Base-by-base conservation (phyloP, 2,888 invertebrate genomes). In the Pollenia angustigena region DNA sequence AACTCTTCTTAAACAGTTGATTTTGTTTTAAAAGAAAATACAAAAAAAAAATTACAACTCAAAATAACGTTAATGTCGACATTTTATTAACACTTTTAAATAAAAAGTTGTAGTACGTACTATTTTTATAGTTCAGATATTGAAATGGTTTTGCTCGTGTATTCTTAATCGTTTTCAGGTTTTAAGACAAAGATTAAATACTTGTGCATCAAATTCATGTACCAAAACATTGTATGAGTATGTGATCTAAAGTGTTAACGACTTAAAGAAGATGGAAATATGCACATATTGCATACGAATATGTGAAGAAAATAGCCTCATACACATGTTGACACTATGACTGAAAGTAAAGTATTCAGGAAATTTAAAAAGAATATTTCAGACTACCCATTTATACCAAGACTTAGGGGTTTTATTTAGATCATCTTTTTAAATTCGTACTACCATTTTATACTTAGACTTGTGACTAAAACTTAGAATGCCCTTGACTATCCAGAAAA, bases 11-110 rank as follows among this genome's bases (percentile, higher is more conserved):
- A 16, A 79, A 82, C 50, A 52, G 14, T 46, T 50, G 42, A 50
- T 50, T 44, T 58, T 32, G 11, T 56, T 44, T 58, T 58, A 2
- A 23, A 23, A 23, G 23, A 23, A 23, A 23, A 23, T 23, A 23
- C 23, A 23, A 44, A 18, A 58, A 54, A 60, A 72, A 72, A 80
- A 48, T 72, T 83, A 68, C 72, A 87, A 84, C 68, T 78, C 72
- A 64, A 72, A 84, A 64, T 62, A 81, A 64, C 50, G 18, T 52
- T 52, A 52, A 75, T 12, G 60, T 40, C 62, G 42, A 44, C 69
- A 79, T 60, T 71, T 44, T 50, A 69, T 75, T 66, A 87, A 81
- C 66, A 64, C 74, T 48, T 76, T 78, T 32, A 42, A 76, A 16
- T 54, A 68, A 84, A 79, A 71, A 71, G 66, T 76, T 64, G 80